A percentile compares a stretch with the other conserved stretches of the same genome.
Evolutionary conservation across 2,888 invertebrate species (phyloP).

Genomic region (Drosophila kuntzei): DNA sequence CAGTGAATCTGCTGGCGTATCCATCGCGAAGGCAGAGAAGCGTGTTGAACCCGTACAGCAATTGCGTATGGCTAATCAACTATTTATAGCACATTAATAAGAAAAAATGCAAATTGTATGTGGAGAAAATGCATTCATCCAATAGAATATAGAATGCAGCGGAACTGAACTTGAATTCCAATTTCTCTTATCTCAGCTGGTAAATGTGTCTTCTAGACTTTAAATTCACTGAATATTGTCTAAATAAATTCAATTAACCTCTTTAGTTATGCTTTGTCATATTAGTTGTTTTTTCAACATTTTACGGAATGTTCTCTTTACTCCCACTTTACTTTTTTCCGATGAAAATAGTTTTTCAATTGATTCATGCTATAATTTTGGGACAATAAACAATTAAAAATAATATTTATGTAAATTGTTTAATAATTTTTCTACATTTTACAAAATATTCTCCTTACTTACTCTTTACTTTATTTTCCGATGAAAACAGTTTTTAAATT

Average conservation of each 20-base stretch:
- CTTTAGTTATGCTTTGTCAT: background rate
- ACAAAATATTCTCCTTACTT: no score
- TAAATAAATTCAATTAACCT: background rate
- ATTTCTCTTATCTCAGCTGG: background rate
- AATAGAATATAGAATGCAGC: background rate
- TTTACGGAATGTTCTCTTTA: background rate
- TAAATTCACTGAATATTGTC: background rate
- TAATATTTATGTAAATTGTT: no score
- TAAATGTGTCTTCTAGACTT: background rate
- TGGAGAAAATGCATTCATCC: background rate
- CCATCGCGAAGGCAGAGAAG: background rate
- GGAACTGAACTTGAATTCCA: background rate
- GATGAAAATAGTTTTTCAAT: no score
- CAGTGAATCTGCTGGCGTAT: slow-evolving; percentile 7
- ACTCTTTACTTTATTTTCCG: no score
- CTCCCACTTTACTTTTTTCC: background rate
- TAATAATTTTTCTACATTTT: no score
- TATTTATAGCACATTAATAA: slow-evolving; percentile 56
- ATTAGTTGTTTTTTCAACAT: background rate
- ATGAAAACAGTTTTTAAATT: background rate
- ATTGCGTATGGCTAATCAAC: slow-evolving; percentile 35
- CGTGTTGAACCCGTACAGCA: slow-evolving; percentile 9
- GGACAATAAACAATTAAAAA: no score
- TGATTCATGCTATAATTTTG: no score
- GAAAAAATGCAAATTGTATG: slow-evolving; percentile 6